Percentiles rank a stretch among this genome's conserved stretches.
Evolutionary conservation across 2,113 vertebrate species (phyloP).

Genomic region (Mormyrus iriodes): DNA sequence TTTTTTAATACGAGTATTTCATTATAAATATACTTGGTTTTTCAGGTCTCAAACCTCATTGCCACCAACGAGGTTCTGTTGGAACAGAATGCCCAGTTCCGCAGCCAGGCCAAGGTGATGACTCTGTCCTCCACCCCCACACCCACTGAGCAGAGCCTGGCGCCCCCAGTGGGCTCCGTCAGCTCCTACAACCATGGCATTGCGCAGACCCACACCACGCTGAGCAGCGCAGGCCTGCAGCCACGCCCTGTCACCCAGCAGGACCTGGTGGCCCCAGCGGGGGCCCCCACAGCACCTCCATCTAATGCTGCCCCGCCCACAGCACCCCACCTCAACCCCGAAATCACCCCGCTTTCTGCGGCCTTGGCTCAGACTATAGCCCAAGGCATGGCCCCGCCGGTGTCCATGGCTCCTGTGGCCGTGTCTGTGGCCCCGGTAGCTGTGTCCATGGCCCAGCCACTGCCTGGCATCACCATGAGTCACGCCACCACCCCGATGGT

Average conservation of each 20-base stretch:
- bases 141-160: constrained; percentile 80
- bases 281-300: constrained; percentile 69
- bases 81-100: constrained; percentile 95
- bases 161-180: constrained; percentile 76
- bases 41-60: constrained; percentile 81
- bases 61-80: constrained; percentile 94
- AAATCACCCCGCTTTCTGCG: constrained; percentile 85
- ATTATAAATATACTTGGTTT: neutral
- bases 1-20: neutral
- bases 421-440: constrained; percentile 91
- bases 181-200: constrained; percentile 95
- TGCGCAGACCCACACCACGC: constrained; percentile 93
- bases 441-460: constrained; percentile 86
- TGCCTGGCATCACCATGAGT: constrained; percentile 92
- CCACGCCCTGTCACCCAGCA: constrained; percentile 84
- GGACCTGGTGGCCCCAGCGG: constrained; percentile 78
- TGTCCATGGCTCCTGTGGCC: constrained; percentile 90
- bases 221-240: constrained; percentile 90
- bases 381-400: constrained; percentile 88
- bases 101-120: constrained; percentile 91
- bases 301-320: constrained; percentile 73
- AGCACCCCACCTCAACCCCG: constrained; percentile 79
- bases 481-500: constrained; percentile 94
- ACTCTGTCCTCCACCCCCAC: constrained; percentile 81
- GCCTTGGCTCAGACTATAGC: constrained; percentile 91